Base-by-base conservation (phyloP, 2,113 vertebrate species). In the Ciconia boyciana region DNA sequence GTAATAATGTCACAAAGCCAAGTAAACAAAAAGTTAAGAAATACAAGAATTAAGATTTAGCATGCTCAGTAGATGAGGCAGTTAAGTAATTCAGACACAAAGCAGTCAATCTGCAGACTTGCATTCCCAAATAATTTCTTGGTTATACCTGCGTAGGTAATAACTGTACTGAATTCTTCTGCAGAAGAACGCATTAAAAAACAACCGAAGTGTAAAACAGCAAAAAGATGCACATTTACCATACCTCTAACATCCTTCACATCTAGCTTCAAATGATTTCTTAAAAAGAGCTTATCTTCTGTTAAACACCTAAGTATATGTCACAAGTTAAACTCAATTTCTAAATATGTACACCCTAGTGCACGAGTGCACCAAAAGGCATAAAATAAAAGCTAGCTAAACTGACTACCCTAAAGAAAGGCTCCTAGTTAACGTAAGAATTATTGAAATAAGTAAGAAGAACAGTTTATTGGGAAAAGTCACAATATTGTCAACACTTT, bases 291-390 rank as follows among this genome's bases (percentile, higher is more conserved):
- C 5, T 55, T 36, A 11, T 7, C 31, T n/a, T 36, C 36, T 57
- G 8, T 46, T 78, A 70, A 74, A 61, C 7, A 28, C 3, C 0
- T 7, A 72, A 74, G 5, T 8, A 29, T 2, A 26, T 2, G 39
- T 20, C 1, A 2, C 22, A 51, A 36, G 32, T 36, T 44, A 69
- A 74, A 51, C 19, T 54, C 36, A 0, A 2, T 18, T 76, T 64
- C 61, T 57, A 24, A 71, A n/a, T 15, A 77, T 0, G 2, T 4
- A 36, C 4, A 16, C 4, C 13, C 22, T 20, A 46, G 13, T 13
- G 51, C 31, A 21, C 0, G 14, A 87, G 16, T 22, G 17, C n/a
- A 68, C 48, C 14, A 51, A 57, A 36, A 22, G 32, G 15, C 16
- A 36, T 18, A 36, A 75, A 87, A 36, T 19, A 51, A 32, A 65